Percentiles rank a stretch among this genome's conserved stretches.
phyloP scores from a whole-genome alignment of 1,140 invertebrate genomes.

The Caenorhabditis latens region DNA sequence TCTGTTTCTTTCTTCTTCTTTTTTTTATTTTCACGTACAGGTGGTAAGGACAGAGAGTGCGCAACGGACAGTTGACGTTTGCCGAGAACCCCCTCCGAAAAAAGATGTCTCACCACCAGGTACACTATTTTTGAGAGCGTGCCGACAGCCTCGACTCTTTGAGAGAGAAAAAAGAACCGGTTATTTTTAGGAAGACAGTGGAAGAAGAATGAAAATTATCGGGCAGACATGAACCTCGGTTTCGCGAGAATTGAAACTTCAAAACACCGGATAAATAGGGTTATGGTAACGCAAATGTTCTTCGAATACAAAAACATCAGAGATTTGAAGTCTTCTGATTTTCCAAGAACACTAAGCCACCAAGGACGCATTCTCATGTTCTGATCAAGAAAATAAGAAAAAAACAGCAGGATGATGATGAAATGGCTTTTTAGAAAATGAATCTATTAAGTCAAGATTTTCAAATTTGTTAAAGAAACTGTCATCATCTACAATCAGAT shows the following conservation, averaged over 20 bases:
- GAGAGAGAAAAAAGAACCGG: slow-evolving; percentile 30
- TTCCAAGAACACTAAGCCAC: too few relatives aligned
- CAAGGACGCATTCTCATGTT: neutral
- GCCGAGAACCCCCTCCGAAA: slow-evolving; percentile 44
- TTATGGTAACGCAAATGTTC: neutral
- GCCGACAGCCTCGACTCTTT: slow-evolving; percentile 18
- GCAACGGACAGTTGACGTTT: slow-evolving; percentile 50
- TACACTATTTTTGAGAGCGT: slow-evolving; percentile 48
- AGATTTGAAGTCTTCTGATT: neutral
- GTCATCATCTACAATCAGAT: too few relatives aligned
- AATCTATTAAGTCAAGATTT: too few relatives aligned
- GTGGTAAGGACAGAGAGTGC: slow-evolving; percentile 45
- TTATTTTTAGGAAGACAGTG: slow-evolving; percentile 45
- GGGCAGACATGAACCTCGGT: slow-evolving; percentile 19
- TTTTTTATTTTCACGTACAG: slow-evolving; percentile 30
- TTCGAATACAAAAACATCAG: neutral
- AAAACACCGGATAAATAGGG: slow-evolving; percentile 37
- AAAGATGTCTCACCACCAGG: slow-evolving; percentile 41
- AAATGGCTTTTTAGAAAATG: neutral
- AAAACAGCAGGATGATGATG: neutral
- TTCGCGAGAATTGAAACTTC: slow-evolving; percentile 4
- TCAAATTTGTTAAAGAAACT: too few relatives aligned
- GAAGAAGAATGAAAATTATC: neutral
- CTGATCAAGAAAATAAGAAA: neutral
- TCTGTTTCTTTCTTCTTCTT: slow-evolving; percentile 10